Evolutionary conservation across 2,888 invertebrate species (phyloP), one percentile per base, ranked within the genome.

Genomic region (Amblyjoppa fuscipennis): DNA sequence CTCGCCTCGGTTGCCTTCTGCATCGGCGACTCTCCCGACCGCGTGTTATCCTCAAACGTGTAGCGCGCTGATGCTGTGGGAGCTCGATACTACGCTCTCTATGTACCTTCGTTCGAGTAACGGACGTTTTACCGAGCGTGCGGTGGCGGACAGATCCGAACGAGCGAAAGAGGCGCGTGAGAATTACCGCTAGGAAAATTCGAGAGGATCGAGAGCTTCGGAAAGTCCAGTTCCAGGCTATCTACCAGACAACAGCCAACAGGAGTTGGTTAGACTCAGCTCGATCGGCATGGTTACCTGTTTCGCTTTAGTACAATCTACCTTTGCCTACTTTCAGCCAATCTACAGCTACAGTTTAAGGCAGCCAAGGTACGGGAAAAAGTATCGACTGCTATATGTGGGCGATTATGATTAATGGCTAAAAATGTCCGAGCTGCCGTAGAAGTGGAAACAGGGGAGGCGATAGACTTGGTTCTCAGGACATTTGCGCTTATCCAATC

Each of bases 161-260:
- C 53, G 76, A 66, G 77, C 73, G 56, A 74, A 77, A 77, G 79
- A 83, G 68, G 83, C 85, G 85, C 80, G 83, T 83, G 85, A 86
- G 80, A 83, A 86, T 86, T 86, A 86, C 85, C 85, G 85, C 85
- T 86, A 86, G 85, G 85, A 86, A 86, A 86, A 86, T 86, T 86
- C 64, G 83, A 76, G 56, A 77, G 78, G 53, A 82, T 75, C 75
- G 66, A 53, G 76, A 41, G 49, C 73, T 59, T 0, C 68, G 64
- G 64, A 64, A 31, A 66, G 77, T 77, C 77, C 77, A 68, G 77
- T 64, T 64, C 31, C 77, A 41, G 68, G 68, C 68, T 49, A 25
- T 53, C 51, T 20, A 38, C 20, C 41, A 56, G 56, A 56, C 64
- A 64, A 75, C 61, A 31, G 75, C 31, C 61, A 75, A 51, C 75